A percentile compares a stretch with the other conserved stretches of the same genome.
Evolutionary conservation across 2,113 vertebrate genomes (phyloP).

Genomic region (Aegithalos caudatus): DNA sequence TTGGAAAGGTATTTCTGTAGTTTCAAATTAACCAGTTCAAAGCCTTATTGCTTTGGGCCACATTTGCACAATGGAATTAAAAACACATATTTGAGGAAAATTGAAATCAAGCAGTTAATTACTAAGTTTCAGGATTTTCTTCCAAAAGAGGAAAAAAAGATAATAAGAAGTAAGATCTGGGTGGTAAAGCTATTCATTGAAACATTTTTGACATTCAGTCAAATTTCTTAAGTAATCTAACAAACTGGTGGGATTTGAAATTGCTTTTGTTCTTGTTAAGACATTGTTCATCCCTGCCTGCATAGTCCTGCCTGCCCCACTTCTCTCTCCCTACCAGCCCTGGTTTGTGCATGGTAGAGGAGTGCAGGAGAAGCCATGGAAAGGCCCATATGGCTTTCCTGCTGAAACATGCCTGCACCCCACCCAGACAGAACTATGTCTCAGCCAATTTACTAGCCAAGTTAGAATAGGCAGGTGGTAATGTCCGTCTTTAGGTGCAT

Average conservation of each 20-base stretch:
- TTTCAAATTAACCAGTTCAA: not conserved
- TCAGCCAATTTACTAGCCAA: not conserved
- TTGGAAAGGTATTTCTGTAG: not conserved
- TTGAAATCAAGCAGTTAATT: slow-evolving; percentile 1
- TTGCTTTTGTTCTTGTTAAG: slow-evolving; percentile 42
- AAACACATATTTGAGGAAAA: not conserved
- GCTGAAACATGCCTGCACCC: slow-evolving; percentile 1
- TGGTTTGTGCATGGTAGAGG: not conserved
- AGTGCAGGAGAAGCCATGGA: not conserved
- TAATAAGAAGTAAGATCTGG: slow-evolving; percentile 14
- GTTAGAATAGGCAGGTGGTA: not conserved
- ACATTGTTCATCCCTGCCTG: slow-evolving; percentile 33
- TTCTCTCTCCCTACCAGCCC: not conserved
- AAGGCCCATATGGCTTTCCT: not conserved
- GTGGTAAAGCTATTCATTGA: not conserved
- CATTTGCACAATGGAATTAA: not conserved
- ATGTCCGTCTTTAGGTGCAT: not conserved
- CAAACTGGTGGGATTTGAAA: slow-evolving; percentile 25
- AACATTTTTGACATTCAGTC: slow-evolving; percentile 42
- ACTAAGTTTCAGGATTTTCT: not conserved
- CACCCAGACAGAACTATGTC: not conserved
- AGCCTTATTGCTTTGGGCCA: not conserved
- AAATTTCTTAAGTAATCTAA: slow-evolving; percentile 26
- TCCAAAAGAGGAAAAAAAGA: not conserved
- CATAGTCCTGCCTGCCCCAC: slow-evolving; percentile 20